Percentiles rank a stretch among this genome's conserved stretches.
Conservation (phyloP, 2,888 invertebrate genomes). For the Cheilosia urbana region DNA sequence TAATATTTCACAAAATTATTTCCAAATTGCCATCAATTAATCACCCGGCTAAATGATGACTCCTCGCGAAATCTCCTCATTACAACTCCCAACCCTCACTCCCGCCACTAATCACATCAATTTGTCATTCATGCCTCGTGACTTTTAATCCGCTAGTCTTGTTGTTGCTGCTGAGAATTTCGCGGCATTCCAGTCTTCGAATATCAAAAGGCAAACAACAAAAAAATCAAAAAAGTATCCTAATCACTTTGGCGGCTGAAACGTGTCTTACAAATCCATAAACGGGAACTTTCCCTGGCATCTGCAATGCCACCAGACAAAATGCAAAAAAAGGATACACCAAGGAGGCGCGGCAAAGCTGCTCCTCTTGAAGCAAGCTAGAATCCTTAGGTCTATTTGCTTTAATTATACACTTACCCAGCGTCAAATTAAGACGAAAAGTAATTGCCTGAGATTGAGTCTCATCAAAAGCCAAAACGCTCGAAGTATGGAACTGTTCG, state of each 20-base stretch:
- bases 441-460: constrained; percentile 76
- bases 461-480: constrained; percentile 70
- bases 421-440: constrained; percentile 74
- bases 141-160: constrained; percentile 65
- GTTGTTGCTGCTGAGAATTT: constrained; percentile 13
- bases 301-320: not conserved
- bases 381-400: constrained; percentile 69
- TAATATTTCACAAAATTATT: constrained; percentile 58
- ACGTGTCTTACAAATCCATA: constrained; percentile 75
- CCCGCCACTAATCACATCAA: constrained; percentile 62
- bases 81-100: constrained; percentile 60
- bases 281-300: constrained; percentile 46
- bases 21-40: constrained; percentile 62
- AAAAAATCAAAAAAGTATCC: constrained; percentile 15
- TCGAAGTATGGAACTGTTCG: not conserved
- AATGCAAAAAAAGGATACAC: constrained; percentile 46
- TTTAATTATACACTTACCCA: constrained; percentile 72
- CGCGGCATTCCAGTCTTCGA: not conserved
- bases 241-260: constrained; percentile 62
- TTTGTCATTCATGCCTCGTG: constrained; percentile 74
- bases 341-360: constrained; percentile 45
- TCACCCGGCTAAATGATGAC: constrained; percentile 69
- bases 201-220: not conserved
- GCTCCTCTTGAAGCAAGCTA: constrained; percentile 49
- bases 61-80: constrained; percentile 61